A percentile compares a stretch with the other conserved stretches of the same genome.
Conservation (phyloP, 2,113 vertebrate genomes). For the Myotis yumanensis region DNA sequence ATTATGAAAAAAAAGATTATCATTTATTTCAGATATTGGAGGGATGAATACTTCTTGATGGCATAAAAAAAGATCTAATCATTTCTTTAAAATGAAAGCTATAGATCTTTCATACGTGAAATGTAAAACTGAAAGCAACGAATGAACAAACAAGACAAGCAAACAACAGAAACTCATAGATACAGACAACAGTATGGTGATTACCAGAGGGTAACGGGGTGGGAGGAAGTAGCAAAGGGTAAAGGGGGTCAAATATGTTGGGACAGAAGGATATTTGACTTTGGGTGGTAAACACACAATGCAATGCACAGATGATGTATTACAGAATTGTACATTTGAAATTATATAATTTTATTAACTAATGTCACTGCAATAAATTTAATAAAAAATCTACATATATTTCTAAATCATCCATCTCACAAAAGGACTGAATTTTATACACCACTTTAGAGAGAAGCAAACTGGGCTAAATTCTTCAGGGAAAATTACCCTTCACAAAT, state of each 20-base stretch:
- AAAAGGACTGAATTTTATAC: conserved; percentile 30
- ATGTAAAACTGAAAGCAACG: neutral
- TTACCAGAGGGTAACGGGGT: neutral
- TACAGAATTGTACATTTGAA: neutral
- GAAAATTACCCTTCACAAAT: neutral
- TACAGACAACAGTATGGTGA: neutral
- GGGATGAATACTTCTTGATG: neutral
- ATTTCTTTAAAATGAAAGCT: neutral
- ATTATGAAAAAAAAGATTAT: neutral
- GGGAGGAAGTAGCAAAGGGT: neutral
- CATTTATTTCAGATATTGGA: neutral
- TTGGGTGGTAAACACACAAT: neutral
- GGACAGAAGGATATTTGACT: neutral
- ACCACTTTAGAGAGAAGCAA: neutral
- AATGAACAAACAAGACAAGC: neutral
- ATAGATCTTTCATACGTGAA: neutral
- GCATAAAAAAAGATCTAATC: neutral
- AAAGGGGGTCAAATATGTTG: neutral
- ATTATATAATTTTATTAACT: neutral
- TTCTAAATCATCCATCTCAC: neutral
- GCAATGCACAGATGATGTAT: neutral
- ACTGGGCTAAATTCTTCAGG: neutral
- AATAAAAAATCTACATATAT: neutral
- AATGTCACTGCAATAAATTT: neutral
- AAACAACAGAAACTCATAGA: neutral